Percentiles rank a stretch among this genome's conserved stretches.
These are phyloP conservation scores for Dendropsophus ebraccatus DNA, from an alignment of 2,113 vertebrate species.

Conservation along the genomic window DNA sequence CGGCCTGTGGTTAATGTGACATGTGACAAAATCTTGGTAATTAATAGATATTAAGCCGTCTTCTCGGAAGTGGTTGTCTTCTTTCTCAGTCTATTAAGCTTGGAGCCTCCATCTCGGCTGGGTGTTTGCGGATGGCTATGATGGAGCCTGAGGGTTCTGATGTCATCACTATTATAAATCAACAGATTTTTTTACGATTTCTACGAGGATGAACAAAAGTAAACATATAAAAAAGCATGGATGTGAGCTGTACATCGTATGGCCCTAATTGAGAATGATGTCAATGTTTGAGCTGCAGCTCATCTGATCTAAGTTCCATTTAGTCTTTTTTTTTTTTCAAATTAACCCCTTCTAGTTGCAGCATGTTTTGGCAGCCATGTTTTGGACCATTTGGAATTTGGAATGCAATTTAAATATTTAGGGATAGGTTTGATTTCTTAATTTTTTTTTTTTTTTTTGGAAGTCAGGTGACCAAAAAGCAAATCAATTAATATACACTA, in stretches of 20 bases:
- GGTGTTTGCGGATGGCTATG: background rate
- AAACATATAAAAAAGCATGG: background rate
- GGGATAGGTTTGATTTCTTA: too few species aligned
- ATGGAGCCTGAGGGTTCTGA: background rate
- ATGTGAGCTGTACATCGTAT: background rate
- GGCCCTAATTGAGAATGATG: too few species aligned
- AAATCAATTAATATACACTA: too few species aligned
- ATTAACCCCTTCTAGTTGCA: too few species aligned
- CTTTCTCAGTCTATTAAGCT: background rate
- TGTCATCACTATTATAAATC: background rate
- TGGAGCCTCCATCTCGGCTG: background rate
- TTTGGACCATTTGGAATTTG: too few species aligned
- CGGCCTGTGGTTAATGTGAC: background rate
- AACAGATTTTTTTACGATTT: background rate
- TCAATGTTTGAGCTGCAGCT: too few species aligned
- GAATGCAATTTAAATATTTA: too few species aligned
- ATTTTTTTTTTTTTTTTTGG: too few species aligned
- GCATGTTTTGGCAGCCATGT: too few species aligned
- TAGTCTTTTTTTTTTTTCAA: too few species aligned
- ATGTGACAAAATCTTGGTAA: background rate
- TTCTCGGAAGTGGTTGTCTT: background rate
- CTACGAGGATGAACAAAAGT: background rate
- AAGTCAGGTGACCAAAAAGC: too few species aligned
- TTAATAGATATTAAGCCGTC: background rate
- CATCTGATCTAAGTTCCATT: too few species aligned